Conservation (phyloP, 2,113 vertebrate species). For the Stigmatopora argus region DNA sequence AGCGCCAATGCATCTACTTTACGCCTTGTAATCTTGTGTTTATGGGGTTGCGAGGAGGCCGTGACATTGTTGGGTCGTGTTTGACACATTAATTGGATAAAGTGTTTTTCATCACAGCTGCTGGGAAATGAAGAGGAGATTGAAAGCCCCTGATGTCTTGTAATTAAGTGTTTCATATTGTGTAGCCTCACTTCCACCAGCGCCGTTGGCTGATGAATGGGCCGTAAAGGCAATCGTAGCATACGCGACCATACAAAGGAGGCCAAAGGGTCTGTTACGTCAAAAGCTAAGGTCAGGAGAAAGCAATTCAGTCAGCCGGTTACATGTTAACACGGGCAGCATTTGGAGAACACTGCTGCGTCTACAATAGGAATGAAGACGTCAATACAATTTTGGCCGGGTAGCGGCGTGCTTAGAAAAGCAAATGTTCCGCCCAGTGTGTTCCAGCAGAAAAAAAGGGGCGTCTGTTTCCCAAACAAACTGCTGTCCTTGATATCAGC, state of each 20-base stretch:
- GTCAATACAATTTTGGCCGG: constrained; percentile 38
- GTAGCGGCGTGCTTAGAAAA: constrained; percentile 36
- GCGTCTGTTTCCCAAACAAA: constrained; percentile 54
- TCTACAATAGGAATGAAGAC: constrained; percentile 37
- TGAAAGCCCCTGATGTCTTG: constrained; percentile 70
- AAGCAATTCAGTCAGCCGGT: constrained; percentile 26
- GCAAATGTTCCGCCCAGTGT: constrained; percentile 42
- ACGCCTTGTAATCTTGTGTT: constrained; percentile 40
- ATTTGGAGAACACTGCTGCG: constrained; percentile 36
- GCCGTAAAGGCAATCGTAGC: constrained; percentile 59
- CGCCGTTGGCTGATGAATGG: constrained; percentile 54
- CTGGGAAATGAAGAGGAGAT: constrained; percentile 69
- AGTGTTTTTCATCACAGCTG: constrained; percentile 64
- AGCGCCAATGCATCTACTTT: constrained; percentile 17
- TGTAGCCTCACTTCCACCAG: constrained; percentile 56
- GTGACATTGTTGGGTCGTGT: constrained; percentile 61
- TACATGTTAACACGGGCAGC: constrained; percentile 36
- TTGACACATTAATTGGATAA: constrained; percentile 65
- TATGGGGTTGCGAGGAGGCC: constrained; percentile 54
- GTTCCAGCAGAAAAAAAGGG: constrained; percentile 36
- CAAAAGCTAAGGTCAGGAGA: constrained; percentile 39
- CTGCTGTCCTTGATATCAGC: constrained; percentile 68
- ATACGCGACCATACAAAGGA: constrained; percentile 25
- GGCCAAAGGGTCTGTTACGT: constrained; percentile 33
- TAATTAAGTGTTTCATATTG: constrained; percentile 69